phyloP scores from a whole-genome alignment of 2,888 invertebrate genomes.

The Drosophila putrida region DNA sequence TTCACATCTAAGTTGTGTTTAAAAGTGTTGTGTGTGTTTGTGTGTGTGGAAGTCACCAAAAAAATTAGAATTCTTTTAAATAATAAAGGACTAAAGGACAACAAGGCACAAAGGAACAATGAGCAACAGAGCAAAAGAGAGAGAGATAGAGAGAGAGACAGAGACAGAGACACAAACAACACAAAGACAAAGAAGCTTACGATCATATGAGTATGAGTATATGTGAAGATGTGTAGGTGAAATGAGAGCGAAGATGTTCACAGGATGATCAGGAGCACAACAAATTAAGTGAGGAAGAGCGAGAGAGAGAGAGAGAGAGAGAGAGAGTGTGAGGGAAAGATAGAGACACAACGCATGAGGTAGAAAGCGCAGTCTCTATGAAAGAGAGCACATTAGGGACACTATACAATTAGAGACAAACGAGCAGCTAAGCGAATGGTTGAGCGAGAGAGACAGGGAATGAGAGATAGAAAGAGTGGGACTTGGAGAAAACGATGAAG shows the following conservation, averaged over 20 bases:
- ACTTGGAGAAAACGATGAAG: background rate
- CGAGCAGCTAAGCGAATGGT: background rate
- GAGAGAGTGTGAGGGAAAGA: background rate
- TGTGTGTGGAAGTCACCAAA: conserved; percentile 18
- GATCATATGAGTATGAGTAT: background rate
- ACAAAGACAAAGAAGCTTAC: background rate
- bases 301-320: too few relatives aligned
- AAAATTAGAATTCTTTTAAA: conserved; percentile 40
- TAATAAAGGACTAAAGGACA: conserved; percentile 9
- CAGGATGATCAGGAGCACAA: background rate
- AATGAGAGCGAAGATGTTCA: background rate
- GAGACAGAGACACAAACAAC: background rate
- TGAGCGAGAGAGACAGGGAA: background rate
- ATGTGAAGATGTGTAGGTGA: background rate
- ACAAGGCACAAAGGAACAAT: conserved; percentile 13
- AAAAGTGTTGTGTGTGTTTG: conserved; percentile 8
- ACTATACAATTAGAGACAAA: background rate
- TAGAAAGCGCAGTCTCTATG: background rate
- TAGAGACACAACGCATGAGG: background rate
- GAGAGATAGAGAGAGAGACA: background rate
- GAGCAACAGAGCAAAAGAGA: conserved; percentile 3
- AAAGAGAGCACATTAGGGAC: background rate
- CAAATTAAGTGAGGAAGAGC: background rate
- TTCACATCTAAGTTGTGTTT: conserved; percentile 29
- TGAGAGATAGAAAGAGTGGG: background rate